A percentile compares a stretch with the other conserved stretches of the same genome.
Conservation (phyloP, 2,888 invertebrate species). For the Pollenia griseotomentosa region DNA sequence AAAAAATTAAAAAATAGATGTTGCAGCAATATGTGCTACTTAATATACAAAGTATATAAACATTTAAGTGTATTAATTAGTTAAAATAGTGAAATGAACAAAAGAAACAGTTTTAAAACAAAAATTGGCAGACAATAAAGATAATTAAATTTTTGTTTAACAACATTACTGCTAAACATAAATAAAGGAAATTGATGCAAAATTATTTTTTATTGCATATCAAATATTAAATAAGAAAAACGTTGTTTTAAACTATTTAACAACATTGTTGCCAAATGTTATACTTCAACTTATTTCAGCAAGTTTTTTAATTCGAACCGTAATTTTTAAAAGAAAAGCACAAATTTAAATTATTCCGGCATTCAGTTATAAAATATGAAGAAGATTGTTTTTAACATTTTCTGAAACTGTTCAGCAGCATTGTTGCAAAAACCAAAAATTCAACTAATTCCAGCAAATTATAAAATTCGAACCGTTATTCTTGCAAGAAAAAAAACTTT, state of each 20-base stretch:
- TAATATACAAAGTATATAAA: constrained; percentile 41
- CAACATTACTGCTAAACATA: neutral
- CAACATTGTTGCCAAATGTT: neutral
- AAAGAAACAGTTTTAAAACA: constrained; percentile 20
- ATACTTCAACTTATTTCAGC: neutral
- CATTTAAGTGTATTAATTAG: constrained; percentile 18
- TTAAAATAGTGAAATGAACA: neutral
- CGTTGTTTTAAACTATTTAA: neutral
- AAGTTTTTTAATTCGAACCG: too few relatives aligned
- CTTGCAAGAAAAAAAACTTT: too few relatives aligned
- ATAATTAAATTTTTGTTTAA: too few relatives aligned
- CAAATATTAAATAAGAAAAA: too few relatives aligned
- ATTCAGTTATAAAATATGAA: too few relatives aligned
- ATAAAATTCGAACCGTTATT: too few relatives aligned
- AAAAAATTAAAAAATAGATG: constrained; percentile 42
- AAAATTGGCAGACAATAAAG: neutral
- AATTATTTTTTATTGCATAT: too few relatives aligned
- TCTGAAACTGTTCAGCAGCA: neutral
- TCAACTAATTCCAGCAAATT: too few relatives aligned
- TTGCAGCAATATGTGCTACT: constrained; percentile 56
- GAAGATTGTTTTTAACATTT: too few relatives aligned
- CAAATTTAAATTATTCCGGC: neutral
- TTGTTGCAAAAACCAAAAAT: neutral
- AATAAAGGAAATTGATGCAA: too few relatives aligned
- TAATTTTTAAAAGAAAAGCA: too few relatives aligned